Conservation (phyloP, 2,888 invertebrate species). For the Cantharis rustica region DNA sequence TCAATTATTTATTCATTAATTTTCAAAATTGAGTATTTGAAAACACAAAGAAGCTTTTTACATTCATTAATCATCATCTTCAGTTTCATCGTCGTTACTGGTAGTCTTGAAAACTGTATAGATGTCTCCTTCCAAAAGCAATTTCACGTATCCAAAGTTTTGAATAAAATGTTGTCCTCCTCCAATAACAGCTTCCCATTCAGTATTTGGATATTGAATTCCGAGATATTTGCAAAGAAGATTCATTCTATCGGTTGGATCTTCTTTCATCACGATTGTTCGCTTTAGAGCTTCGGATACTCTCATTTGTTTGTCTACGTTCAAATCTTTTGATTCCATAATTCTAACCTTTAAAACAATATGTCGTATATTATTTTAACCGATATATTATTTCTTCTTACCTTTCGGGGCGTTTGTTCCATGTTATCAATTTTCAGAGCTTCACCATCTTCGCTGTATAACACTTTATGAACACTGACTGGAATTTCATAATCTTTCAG, state of each 20-base stretch:
- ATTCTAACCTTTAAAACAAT: conserved; percentile 5
- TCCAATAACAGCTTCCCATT: conserved; percentile 6
- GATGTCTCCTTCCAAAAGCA: not conserved
- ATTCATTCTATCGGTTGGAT: not conserved
- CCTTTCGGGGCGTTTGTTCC: not conserved
- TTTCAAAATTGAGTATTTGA: not conserved
- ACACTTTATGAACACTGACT: not conserved
- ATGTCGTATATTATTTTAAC: not conserved
- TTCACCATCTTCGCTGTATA: not conserved
- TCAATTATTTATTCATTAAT: not conserved
- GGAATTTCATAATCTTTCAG: conserved; percentile 9
- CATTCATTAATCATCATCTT: not conserved
- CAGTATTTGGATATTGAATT: conserved; percentile 7
- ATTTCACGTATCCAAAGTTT: not conserved
- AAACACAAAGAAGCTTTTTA: not conserved
- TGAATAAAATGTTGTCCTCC: not conserved
- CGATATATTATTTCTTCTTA: not conserved
- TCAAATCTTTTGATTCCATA: not conserved
- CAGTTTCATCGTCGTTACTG: not conserved
- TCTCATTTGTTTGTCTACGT: not conserved
- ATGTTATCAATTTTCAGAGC: not conserved
- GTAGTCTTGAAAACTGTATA: not conserved
- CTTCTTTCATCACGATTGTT: conserved; percentile 2
- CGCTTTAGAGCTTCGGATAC: conserved; percentile 11
- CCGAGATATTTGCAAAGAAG: conserved; percentile 10